Base-by-base conservation (phyloP, 2,888 invertebrate species). In the Timema cristinae region DNA sequence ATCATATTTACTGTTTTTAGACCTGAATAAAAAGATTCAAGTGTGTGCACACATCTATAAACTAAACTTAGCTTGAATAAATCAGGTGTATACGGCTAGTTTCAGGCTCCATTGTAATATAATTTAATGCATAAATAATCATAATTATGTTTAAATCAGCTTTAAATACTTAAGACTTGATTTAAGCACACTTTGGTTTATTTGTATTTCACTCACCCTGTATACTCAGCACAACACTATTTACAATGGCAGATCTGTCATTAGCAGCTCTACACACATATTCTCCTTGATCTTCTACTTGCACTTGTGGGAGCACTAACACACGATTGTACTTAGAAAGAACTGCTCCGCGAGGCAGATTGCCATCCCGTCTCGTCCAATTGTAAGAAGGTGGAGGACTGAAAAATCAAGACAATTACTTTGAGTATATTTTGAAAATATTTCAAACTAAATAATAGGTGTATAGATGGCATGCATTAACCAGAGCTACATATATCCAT, bases 231-330 rank as follows among this genome's bases (percentile, higher is more conserved):
- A 89, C 88, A 1, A 96, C 91, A 75, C 90, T 90, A 77, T 92
- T 91, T 73, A 88, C 85, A 73, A 92, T 88, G 4, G 91, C 89
- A 54, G 91, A 87, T 75, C 91, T 86, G 73, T 92, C 92, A 83
- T 96, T 96, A 48, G 87, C 87, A 0, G 93, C 95, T 74, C 91
- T 88, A 81, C 98, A 98, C 32, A 89, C 84, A 80, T 98, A 98
- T 81, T 94, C 92, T 7, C 98, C 98, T 82, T 95, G 93, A 84
- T 98, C 97, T 81, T 94, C 95, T 11, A 97, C 91, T 73, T 91
- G 90, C 0, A 95, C 94, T 79, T 91, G 90, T 11, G 92, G 92
- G 77, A 98, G 91, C 13, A 91, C 89, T 61, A 98, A 83, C 7
- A 98, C 93, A 72, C 98, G 86, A 80, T 94, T 92, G 81, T 89